A percentile compares a stretch with the other conserved stretches of the same genome.
These are phyloP conservation scores for Caloenas nicobarica DNA, from an alignment of 2,113 vertebrate genomes.

Conservation along the genomic window DNA sequence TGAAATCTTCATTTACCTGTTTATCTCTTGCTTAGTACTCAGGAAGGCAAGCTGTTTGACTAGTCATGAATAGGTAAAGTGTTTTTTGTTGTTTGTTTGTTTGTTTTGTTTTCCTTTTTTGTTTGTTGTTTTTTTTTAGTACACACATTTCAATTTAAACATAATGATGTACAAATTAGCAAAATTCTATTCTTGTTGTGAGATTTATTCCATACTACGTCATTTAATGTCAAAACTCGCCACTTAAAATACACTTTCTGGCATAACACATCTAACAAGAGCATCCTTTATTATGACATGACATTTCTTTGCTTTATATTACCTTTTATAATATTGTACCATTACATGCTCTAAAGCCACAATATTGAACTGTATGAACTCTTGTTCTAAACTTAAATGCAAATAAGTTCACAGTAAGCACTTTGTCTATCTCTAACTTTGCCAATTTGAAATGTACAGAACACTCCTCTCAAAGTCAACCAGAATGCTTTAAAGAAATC, in stretches of 20 bases:
- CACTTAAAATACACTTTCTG: background rate
- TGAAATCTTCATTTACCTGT: background rate
- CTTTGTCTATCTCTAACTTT: background rate
- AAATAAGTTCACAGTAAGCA: background rate
- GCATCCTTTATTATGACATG: background rate
- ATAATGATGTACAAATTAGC: background rate
- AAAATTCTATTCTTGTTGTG: background rate
- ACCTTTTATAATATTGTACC: background rate
- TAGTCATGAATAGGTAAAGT: background rate
- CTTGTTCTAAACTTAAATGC: background rate
- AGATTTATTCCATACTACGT: background rate
- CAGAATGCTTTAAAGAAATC: background rate
- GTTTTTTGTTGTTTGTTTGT: background rate
- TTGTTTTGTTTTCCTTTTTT: too few relatives aligned
- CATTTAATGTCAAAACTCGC: background rate
- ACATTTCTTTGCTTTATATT: conserved; percentile 19
- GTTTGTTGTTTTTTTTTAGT: background rate
- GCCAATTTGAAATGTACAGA: background rate
- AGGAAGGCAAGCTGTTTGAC: background rate
- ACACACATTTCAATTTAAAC: background rate
- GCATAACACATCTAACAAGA: background rate
- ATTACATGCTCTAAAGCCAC: background rate
- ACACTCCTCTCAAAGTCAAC: background rate
- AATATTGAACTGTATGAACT: background rate
- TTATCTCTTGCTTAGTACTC: background rate